These are phyloP conservation scores for Esperia sulphurella DNA, from an alignment of 2,888 invertebrate genomes.

Conservation along the genomic window DNA sequence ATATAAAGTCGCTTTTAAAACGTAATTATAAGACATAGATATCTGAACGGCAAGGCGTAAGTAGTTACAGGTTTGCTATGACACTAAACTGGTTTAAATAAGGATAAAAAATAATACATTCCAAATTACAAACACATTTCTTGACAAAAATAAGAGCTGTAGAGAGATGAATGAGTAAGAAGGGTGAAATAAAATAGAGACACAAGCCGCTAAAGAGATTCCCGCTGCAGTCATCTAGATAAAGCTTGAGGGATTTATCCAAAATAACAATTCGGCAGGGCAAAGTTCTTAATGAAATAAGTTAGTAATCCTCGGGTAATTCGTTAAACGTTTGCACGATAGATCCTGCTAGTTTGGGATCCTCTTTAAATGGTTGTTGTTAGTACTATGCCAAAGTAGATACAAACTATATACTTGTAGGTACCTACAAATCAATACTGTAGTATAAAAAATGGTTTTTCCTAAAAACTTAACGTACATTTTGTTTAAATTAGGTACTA, in stretches of 20 bases:
- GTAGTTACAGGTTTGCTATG: too few species aligned
- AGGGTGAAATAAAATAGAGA: constrained; percentile 11
- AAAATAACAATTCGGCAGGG: constrained; percentile 57
- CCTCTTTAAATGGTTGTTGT: constrained; percentile 31
- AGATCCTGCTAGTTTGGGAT: constrained; percentile 39
- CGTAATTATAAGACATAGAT: too few species aligned
- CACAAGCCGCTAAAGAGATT: constrained; percentile 29
- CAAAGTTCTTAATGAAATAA: constrained; percentile 70
- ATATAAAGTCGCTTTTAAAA: too few species aligned
- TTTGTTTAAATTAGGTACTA: too few species aligned
- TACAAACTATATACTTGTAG: neutral
- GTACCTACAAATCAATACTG: too few species aligned
- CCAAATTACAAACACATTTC: neutral
- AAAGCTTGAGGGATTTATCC: constrained; percentile 58
- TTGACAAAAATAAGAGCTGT: too few species aligned
- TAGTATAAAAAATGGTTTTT: too few species aligned
- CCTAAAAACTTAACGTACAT: too few species aligned
- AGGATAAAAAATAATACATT: neutral
- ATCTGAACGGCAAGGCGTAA: too few species aligned
- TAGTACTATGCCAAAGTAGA: neutral
- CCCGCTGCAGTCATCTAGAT: constrained; percentile 51
- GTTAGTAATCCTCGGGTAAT: constrained; percentile 66
- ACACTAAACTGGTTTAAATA: too few species aligned
- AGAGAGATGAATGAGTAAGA: too few species aligned
- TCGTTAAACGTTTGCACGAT: constrained; percentile 62